Conservation (phyloP, 1,140 invertebrate genomes). For the Stratiolaelaps scimitus region DNA sequence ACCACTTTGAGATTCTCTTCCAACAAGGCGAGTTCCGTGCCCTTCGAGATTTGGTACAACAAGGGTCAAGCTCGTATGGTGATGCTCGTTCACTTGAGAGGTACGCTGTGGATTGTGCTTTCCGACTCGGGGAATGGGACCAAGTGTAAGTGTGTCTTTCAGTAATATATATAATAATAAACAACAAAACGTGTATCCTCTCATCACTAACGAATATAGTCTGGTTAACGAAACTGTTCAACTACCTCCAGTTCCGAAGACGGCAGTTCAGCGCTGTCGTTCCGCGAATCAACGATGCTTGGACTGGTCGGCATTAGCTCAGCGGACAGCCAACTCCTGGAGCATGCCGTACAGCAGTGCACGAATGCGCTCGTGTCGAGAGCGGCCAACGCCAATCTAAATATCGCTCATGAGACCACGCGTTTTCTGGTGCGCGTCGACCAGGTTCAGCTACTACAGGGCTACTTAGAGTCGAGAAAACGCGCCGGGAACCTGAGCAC, state of each 20-base stretch:
- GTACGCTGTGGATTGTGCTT: constrained; percentile 21
- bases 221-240: too few species aligned
- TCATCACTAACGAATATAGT: too few species aligned
- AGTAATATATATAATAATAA: background rate
- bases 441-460: background rate
- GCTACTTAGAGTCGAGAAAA: background rate
- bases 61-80: background rate
- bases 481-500: background rate
- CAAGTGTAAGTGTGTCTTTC: background rate
- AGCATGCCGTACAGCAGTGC: background rate
- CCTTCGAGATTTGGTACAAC: background rate
- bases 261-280: background rate
- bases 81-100: background rate
- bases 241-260: too few species aligned
- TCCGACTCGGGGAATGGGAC: constrained; percentile 22
- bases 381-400: background rate
- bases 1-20: constrained; percentile 12
- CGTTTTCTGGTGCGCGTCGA: background rate
- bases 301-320: background rate
- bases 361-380: constrained; percentile 1
- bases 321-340: background rate
- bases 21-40: constrained; percentile 13
- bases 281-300: constrained; percentile 7
- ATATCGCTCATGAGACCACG: background rate
- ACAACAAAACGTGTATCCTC: too few species aligned